Evolutionary conservation across 2,113 vertebrate genomes (phyloP), one percentile per base, ranked within the genome.

Genomic region (Myotis yumanensis): DNA sequence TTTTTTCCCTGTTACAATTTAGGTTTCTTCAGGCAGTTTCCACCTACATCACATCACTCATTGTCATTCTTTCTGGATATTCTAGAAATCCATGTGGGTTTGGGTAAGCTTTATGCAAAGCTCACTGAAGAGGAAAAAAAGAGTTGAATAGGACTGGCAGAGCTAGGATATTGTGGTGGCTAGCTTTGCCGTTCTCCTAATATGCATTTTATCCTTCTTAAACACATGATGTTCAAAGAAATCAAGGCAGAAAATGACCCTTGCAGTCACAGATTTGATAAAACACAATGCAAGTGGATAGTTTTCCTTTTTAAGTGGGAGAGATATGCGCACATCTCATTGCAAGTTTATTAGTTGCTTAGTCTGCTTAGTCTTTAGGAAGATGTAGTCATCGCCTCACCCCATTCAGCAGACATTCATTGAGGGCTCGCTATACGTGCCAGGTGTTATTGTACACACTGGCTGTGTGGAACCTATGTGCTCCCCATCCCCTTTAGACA

Each of bases 41-140:
- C 99, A 99, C 99, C 99, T 99, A 99, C 99, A 98, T 98, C 98
- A 98, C 98, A 99, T 99, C 98, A 99, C 96, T 98, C 98, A 98
- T 99, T 98, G 99, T 99, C 99, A 99, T 98, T 98, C 98, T 98
- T 98, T 98, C 98, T 97, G 98, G 98, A 98, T 98, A 98, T 98
- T 99, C 98, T 98, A 98, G 98, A 98, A 98, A 98, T 98, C 98
- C 98, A 98, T 98, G 98, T 99, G 98, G 98, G 98, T 98, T 99
- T 98, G 96, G 96, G 98, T 98, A 98, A 98, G 98, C 97, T 97
- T 98, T 98, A 98, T 98, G 98, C 98, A 98, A 98, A 98, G 98
- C 98, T 98, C 97, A 98, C 97, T 98, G 98, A 98, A 99, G 98
- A 92, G 97, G 97, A 96, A 94, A 93, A 89, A 94, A 86, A 91